Conservation (phyloP, 2,888 invertebrate genomes). For the Meteorus colon region DNA sequence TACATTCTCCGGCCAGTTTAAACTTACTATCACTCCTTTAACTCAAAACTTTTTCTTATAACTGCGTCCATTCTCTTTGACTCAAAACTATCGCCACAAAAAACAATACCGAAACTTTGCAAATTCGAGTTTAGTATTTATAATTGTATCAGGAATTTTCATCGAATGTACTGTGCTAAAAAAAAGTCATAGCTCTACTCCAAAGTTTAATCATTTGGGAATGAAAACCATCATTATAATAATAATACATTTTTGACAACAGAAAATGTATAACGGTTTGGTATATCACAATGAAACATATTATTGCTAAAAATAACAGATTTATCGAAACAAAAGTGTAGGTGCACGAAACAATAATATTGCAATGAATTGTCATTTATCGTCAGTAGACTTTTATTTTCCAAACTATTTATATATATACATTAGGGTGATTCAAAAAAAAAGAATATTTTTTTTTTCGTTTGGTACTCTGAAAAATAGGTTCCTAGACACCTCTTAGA, state of each 20-base stretch:
- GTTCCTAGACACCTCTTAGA: too few relatives aligned
- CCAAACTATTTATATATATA: background rate
- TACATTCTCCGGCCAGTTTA: slow-evolving; percentile 33
- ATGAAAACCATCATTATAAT: too few relatives aligned
- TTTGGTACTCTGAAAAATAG: too few relatives aligned
- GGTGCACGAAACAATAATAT: background rate
- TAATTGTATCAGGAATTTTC: slow-evolving; percentile 9
- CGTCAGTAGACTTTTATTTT: slow-evolving; percentile 21
- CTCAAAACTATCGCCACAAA: slow-evolving; percentile 5
- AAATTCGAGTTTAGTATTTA: slow-evolving; percentile 14
- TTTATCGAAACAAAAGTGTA: too few relatives aligned
- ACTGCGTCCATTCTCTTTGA: slow-evolving; percentile 18
- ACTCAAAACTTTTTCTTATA: slow-evolving; percentile 42
- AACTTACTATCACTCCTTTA: slow-evolving; percentile 36
- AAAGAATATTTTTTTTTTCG: too few relatives aligned
- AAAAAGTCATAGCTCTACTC: background rate
- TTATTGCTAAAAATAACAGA: too few relatives aligned
- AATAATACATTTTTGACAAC: too few relatives aligned
- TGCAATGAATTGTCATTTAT: background rate
- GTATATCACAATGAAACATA: too few relatives aligned
- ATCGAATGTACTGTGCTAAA: background rate
- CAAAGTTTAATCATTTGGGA: too few relatives aligned
- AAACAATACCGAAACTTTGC: background rate
- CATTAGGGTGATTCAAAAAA: too few relatives aligned
- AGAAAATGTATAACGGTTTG: too few relatives aligned